Percentiles rank a stretch among this genome's conserved stretches.
Evolutionary conservation across 2,797 vertebrate species (phyloP).

Genomic region (Leuciscus waleckii): DNA sequence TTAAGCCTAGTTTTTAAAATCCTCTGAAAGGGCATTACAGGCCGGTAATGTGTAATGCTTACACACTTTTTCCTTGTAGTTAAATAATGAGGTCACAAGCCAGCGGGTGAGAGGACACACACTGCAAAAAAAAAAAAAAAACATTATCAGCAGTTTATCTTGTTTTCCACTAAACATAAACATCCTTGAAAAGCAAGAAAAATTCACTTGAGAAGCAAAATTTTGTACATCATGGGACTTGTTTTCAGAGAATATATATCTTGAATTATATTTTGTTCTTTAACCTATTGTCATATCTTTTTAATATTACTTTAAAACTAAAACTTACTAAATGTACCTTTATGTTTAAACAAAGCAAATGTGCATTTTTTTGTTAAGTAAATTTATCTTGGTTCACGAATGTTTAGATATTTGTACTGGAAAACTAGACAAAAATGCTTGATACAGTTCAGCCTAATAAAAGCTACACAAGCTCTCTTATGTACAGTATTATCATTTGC

Average conservation of each 20-base stretch:
- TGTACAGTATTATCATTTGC: not conserved
- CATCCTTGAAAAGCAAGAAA: not conserved
- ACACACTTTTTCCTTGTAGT: conserved; percentile 62
- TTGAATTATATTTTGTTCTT: not conserved
- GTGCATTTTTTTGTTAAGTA: not conserved
- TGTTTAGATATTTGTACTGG: not conserved
- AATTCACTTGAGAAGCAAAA: not conserved
- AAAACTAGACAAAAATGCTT: conserved; percentile 9
- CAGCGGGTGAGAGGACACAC: conserved; percentile 3
- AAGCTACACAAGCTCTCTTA: not conserved
- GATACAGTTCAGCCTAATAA: not conserved
- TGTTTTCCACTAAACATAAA: not conserved
- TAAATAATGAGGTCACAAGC: conserved; percentile 52
- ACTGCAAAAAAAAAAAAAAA: not conserved
- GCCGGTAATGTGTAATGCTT: conserved; percentile 47
- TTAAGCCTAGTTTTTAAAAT: conserved; percentile 52
- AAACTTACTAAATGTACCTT: not conserved
- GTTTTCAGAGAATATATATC: not conserved
- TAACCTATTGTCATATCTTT: not conserved
- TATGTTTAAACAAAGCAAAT: not conserved
- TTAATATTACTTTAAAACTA: not conserved
- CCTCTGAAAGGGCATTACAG: conserved; percentile 39
- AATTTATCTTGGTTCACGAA: not conserved
- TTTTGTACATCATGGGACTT: not conserved
- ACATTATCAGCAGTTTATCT: not conserved